Conservation (phyloP, 2,888 invertebrate species). For the Ichneumoninae sp. region DNA sequence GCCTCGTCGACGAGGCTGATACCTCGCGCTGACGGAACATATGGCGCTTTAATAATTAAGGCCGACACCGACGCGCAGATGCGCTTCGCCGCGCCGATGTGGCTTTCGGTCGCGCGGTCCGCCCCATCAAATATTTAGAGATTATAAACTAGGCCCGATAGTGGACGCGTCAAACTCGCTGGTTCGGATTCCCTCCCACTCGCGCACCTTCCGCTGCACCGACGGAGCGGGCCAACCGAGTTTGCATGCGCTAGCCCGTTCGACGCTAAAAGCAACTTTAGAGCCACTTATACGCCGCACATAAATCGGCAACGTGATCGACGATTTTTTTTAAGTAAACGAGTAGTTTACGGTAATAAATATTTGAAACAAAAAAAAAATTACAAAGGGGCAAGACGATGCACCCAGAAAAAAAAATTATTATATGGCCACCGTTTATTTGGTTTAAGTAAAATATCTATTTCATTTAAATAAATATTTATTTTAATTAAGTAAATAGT, state of each 20-base stretch:
- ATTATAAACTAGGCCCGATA: conserved; percentile 73
- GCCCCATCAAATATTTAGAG: conserved; percentile 80
- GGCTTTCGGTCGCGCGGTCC: conserved; percentile 68
- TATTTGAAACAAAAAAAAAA: not conserved
- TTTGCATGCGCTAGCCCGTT: not conserved
- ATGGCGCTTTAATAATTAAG: conserved; percentile 81
- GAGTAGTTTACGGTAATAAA: too few relatives aligned
- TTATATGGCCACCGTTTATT: too few relatives aligned
- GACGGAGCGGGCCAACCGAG: not conserved
- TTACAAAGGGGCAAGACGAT: not conserved
- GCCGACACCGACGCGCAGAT: conserved; percentile 78
- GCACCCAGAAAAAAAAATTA: too few relatives aligned
- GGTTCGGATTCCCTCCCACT: not conserved
- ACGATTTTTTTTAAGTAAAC: not conserved
- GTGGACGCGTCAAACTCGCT: conserved; percentile 37
- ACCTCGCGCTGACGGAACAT: conserved; percentile 70
- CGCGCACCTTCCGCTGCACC: not conserved
- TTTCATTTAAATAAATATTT: too few relatives aligned
- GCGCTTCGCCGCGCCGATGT: conserved; percentile 64
- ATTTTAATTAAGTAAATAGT: too few relatives aligned
- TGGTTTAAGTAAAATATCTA: too few relatives aligned
- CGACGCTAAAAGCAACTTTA: not conserved
- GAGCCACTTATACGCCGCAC: not conserved
- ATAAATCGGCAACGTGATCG: not conserved
- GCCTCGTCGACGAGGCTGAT: conserved; percentile 53